Conservation (phyloP, 2,888 invertebrate genomes). For the Mongoloraphidia duomilia region DNA sequence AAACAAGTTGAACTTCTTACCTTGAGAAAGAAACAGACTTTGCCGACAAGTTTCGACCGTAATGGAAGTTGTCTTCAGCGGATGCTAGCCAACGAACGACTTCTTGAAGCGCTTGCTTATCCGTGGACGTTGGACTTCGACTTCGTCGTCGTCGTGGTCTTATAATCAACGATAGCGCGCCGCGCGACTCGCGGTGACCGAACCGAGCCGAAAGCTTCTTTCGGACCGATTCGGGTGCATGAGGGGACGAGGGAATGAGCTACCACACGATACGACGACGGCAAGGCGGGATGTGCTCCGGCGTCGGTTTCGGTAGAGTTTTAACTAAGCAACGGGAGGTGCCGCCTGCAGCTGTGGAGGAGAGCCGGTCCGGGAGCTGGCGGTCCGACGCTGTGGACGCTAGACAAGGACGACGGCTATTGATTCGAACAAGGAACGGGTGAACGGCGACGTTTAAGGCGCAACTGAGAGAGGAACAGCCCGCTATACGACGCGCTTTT, state of each 20-base stretch:
- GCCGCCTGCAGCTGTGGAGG: not conserved
- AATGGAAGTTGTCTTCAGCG: slow-evolving; percentile 14
- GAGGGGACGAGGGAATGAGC: slow-evolving; percentile 8
- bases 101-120: slow-evolving; percentile 12
- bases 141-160: slow-evolving; percentile 18
- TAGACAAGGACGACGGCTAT: slow-evolving; percentile 9
- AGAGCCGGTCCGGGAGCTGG: slow-evolving; percentile 2
- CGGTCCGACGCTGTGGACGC: slow-evolving; percentile 13
- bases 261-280: not conserved
- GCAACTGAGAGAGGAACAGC: no score
- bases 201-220: slow-evolving; percentile 10
- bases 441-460: no score
- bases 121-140: slow-evolving; percentile 20
- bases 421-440: no score
- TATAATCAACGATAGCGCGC: slow-evolving; percentile 15
- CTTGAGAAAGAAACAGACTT: slow-evolving; percentile 17
- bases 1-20: slow-evolving; percentile 17
- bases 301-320: not conserved
- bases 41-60: slow-evolving; percentile 6
- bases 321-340: not conserved
- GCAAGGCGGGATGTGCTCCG: not conserved
- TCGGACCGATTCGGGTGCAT: slow-evolving; percentile 8
- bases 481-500: no score
- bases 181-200: slow-evolving; percentile 9
- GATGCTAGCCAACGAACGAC: slow-evolving; percentile 11